Conservation (phyloP, 2,113 vertebrate genomes). For the Colossoma macropomum region DNA sequence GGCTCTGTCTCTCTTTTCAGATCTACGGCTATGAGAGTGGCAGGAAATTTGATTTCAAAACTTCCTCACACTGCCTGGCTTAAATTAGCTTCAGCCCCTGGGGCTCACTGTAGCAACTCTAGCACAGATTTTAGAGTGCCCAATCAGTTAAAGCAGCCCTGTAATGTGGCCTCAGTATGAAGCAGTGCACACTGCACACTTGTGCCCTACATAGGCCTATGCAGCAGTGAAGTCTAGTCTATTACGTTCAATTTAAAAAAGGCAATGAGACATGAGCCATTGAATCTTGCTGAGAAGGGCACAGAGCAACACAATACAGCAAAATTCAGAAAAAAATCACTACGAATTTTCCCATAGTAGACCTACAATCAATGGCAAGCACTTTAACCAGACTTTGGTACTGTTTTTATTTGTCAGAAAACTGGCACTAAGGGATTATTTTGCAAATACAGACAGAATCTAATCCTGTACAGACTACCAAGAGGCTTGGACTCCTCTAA, state of each 20-base stretch:
- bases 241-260: neutral
- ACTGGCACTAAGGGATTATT: too few relatives aligned
- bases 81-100: conserved; percentile 30
- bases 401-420: too few relatives aligned
- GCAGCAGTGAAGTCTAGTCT: neutral
- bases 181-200: neutral
- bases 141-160: neutral
- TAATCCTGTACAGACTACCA: too few relatives aligned
- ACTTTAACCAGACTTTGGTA: too few relatives aligned
- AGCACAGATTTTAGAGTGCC: conserved; percentile 4
- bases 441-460: too few relatives aligned
- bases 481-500: too few relatives aligned
- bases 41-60: conserved; percentile 36
- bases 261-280: neutral
- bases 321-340: neutral
- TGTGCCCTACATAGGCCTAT: neutral
- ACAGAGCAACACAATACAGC: neutral
- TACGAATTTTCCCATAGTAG: neutral
- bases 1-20: neutral
- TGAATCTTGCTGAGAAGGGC: neutral
- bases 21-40: conserved; percentile 25
- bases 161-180: neutral
- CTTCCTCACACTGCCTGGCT: conserved; percentile 24
- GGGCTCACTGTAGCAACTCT: neutral
- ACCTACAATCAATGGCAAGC: too few relatives aligned